A percentile compares a stretch with the other conserved stretches of the same genome.
Conservation (phyloP, 2,888 invertebrate genomes). For the Notodonta ziczac region DNA sequence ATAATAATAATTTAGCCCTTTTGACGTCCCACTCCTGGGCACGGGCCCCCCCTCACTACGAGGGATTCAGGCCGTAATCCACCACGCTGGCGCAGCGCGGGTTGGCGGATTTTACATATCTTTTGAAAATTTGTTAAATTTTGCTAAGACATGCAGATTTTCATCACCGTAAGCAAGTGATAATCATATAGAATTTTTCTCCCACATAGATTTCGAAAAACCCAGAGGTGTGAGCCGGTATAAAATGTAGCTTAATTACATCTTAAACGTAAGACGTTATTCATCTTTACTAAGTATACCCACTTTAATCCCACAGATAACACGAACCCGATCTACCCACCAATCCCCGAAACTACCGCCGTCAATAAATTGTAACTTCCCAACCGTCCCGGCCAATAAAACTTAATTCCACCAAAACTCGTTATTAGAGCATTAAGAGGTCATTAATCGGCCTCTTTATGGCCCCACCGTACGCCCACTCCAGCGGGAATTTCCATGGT, state of each 20-base stretch:
- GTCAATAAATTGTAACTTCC: slow-evolving; percentile 4
- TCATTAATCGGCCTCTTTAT: slow-evolving; percentile 50
- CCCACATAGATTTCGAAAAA: too few species aligned
- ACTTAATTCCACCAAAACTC: slow-evolving; percentile 33
- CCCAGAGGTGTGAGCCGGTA: too few species aligned
- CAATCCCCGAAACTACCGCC: not conserved
- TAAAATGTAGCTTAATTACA: not conserved
- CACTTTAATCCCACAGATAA: not conserved
- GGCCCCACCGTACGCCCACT: slow-evolving; percentile 54
- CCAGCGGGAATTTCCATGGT: slow-evolving; percentile 50
- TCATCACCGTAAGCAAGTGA: too few species aligned
- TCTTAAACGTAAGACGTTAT: not conserved
- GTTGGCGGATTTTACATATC: too few species aligned
- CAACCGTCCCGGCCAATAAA: slow-evolving; percentile 26
- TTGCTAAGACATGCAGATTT: too few species aligned
- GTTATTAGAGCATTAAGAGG: slow-evolving; percentile 44
- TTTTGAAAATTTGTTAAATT: too few species aligned
- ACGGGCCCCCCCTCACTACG: too few species aligned
- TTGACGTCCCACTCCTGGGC: too few species aligned
- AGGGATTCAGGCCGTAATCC: too few species aligned
- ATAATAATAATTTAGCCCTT: too few species aligned
- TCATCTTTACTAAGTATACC: not conserved
- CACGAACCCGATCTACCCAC: not conserved
- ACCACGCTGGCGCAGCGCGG: too few species aligned
- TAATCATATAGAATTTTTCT: too few species aligned